Conservation (phyloP, 53 echinoderm and acorn worm genomes). For the Actinopyga echinites region DNA sequence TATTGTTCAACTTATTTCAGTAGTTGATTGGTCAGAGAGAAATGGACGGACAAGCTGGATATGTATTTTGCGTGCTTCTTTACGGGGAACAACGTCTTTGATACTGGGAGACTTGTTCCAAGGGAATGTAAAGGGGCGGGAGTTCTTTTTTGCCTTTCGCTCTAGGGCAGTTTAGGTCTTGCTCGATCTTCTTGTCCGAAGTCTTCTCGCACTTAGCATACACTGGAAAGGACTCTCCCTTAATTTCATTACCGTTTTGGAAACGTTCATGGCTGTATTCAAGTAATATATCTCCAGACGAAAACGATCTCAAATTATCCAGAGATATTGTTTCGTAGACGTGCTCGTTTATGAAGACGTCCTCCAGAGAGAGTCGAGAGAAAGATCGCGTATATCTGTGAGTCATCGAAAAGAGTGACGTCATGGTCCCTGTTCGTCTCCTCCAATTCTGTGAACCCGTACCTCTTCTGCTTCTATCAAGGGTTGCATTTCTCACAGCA, state of each 20-base stretch:
- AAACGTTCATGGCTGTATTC: too few species aligned
- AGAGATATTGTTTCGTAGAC: slow-evolving; percentile 17
- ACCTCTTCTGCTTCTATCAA: neutral
- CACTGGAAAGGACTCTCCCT: too few species aligned
- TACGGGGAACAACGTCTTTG: slow-evolving; percentile 4
- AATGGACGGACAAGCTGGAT: too few species aligned
- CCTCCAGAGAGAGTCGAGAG: slow-evolving; percentile 2
- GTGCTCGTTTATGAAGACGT: slow-evolving; percentile 12
- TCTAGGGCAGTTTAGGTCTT: neutral
- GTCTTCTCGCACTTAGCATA: too few species aligned
- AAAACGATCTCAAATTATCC: neutral
- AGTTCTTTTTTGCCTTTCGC: neutral
- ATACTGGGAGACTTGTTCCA: neutral
- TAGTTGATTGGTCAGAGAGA: too few species aligned
- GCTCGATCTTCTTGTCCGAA: too few species aligned
- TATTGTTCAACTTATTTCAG: too few species aligned
- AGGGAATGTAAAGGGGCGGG: neutral
- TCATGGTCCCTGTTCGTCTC: neutral
- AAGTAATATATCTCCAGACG: too few species aligned
- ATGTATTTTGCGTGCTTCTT: neutral
- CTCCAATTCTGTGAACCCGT: neutral
- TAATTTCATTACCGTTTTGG: too few species aligned
- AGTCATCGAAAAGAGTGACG: neutral
- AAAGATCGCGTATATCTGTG: neutral
- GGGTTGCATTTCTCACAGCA: neutral